Base-by-base conservation (phyloP, 2,113 vertebrate genomes). In the Zosterops pallidus region DNA sequence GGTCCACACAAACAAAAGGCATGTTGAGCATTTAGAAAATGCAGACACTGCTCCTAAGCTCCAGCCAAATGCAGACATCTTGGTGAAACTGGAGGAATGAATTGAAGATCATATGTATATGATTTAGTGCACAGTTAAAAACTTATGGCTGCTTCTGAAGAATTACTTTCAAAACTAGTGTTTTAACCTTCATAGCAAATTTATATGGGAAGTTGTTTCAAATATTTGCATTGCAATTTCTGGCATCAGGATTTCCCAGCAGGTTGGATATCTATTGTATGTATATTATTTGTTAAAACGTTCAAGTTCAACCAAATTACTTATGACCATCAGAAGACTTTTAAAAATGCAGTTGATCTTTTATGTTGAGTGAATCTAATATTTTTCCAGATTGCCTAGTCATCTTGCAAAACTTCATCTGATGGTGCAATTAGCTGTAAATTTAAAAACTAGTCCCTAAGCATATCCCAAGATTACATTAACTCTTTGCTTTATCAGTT, bases 1-100 rank as follows among this genome's bases (percentile, higher is more conserved):
- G 25, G 56, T 91, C 72, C 89, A 90, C 83, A 95, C 92, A 96
- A 95, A 95, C 49, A 91, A 85, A 93, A 83, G 31, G 83, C 62
- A 94, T 41, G 39, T 5, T 60, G 78, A 96, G 60, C 60, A 91
- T 90, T 90, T 69, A 92, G 71, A 92, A 93, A 95, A 95, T 92
- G 89, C 71, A 96, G 96, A 95, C 81, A 25, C 47, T 67, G 78
- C 64, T 94, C 71, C 70, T 81, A 62, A 83, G 74, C 41, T 83
- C 90, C 67, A 91, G 81, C 46, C 75, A 90, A 91, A 72, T 65
- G 86, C 41, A 95, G 95, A 86, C 71, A 88, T 39, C 86, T 60
- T 77, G 65, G 22, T 1, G 11, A 92, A 95, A 50, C 2, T 53
- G 57, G 26, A 95, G 13, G 56, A 92, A 81, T 65, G 12, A 79